Evolutionary conservation across 2,888 invertebrate genomes (phyloP).

Genomic region (Nephrotoma guestfalica): DNA sequence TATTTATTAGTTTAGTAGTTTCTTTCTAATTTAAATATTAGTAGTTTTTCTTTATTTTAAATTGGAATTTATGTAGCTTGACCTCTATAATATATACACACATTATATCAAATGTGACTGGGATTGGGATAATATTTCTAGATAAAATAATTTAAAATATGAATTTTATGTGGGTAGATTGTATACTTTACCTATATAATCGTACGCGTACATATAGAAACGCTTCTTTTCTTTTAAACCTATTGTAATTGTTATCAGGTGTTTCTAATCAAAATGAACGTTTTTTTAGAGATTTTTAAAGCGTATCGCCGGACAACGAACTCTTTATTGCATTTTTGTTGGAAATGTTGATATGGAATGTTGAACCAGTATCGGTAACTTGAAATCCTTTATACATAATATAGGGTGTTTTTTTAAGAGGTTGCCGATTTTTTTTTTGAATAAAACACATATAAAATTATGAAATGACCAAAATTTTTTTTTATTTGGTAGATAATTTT

Average conservation of each 20-base stretch:
- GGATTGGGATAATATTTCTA: background rate
- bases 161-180: background rate
- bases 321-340: background rate
- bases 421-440: too few species aligned
- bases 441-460: too few species aligned
- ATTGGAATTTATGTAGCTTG: background rate
- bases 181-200: too few species aligned
- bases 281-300: background rate
- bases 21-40: background rate
- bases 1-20: background rate
- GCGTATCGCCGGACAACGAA: background rate
- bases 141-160: background rate
- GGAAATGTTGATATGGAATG: background rate
- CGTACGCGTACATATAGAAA: background rate
- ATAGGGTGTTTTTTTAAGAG: too few species aligned
- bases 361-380: background rate
- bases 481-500: too few species aligned
- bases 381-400: too few species aligned
- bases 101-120: background rate
- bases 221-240: background rate
- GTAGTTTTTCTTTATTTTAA: background rate
- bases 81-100: background rate
- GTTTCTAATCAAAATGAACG: background rate
- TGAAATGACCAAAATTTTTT: too few species aligned
- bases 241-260: background rate